These are phyloP conservation scores for Alloscopus bannaensis DNA, from an alignment of 2,888 invertebrate species.

Conservation along the genomic window DNA sequence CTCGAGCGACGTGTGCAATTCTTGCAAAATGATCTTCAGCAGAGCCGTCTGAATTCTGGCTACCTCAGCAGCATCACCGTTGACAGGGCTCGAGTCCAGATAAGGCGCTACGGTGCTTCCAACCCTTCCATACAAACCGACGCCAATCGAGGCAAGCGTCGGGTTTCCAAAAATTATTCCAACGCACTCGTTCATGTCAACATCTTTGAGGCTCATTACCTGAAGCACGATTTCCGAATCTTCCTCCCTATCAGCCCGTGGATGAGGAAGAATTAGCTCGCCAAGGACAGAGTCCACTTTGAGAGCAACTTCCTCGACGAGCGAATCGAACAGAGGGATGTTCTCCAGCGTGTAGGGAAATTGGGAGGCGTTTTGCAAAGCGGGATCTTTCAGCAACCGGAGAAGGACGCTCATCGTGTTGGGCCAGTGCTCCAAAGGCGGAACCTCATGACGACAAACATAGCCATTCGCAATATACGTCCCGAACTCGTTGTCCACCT, in stretches of 20 bases:
- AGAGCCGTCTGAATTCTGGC: background rate
- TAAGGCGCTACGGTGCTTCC: conserved; percentile 16
- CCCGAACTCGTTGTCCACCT: conserved; percentile 60
- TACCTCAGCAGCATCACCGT: background rate
- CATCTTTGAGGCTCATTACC: background rate
- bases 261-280: no score
- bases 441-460: conserved; percentile 62
- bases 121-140: conserved; percentile 34
- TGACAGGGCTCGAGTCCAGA: background rate
- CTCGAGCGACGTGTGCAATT: background rate
- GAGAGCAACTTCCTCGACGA: background rate
- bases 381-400: conserved; percentile 5
- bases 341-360: conserved; percentile 24
- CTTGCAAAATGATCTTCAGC: background rate
- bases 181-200: conserved; percentile 20
- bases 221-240: background rate
- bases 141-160: conserved; percentile 20
- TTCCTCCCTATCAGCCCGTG: background rate
- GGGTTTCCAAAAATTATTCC: conserved; percentile 31
- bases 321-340: background rate
- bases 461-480: conserved; percentile 66
- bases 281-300: background rate
- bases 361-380: background rate
- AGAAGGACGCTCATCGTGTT: conserved; percentile 51
- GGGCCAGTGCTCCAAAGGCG: conserved; percentile 63